These are phyloP conservation scores for Fopius arisanus DNA, from an alignment of 1,140 invertebrate genomes.

Conservation along the genomic window DNA sequence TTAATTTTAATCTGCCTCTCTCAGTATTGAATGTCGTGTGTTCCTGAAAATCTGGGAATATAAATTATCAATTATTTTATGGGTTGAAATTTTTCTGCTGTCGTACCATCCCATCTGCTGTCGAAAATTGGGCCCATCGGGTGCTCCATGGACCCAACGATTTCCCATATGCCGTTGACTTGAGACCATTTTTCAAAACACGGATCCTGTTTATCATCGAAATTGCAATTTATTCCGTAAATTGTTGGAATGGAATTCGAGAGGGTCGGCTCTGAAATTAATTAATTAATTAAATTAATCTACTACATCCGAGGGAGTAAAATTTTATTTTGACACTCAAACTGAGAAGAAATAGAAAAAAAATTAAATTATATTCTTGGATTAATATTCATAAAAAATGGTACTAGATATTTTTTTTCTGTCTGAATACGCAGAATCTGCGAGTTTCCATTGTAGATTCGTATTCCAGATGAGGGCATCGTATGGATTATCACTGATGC, in stretches of 20 bases:
- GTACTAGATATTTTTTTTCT: background rate
- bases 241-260: background rate
- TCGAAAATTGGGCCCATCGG: constrained; percentile 27
- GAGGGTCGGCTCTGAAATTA: background rate
- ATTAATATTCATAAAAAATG: background rate
- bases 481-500: constrained; percentile 15
- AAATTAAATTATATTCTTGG: background rate
- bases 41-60: constrained; percentile 31
- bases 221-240: background rate
- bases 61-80: background rate
- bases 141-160: background rate
- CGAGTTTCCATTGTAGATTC: background rate
- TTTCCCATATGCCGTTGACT: background rate
- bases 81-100: background rate
- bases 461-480: constrained; percentile 23
- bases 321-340: no score
- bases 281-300: background rate
- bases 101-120: constrained; percentile 42
- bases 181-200: background rate
- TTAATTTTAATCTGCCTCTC: background rate
- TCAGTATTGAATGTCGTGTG: background rate
- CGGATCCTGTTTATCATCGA: background rate
- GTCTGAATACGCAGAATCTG: background rate
- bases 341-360: background rate
- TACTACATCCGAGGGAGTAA: no score